phyloP scores from a whole-genome alignment of 2,113 vertebrate species.

The Brachypodius melanocephalos region DNA sequence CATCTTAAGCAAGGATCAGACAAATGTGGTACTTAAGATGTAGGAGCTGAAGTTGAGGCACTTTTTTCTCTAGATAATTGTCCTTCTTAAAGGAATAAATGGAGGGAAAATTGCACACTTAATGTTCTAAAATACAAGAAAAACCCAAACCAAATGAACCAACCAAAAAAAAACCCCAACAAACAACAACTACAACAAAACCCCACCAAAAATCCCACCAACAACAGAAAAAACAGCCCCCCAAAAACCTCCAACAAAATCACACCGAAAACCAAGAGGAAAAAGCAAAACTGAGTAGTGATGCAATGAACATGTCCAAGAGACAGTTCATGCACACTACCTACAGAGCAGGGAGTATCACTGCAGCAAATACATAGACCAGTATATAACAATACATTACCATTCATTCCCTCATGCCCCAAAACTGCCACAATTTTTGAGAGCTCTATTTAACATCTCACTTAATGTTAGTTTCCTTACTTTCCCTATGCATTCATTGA shows the following conservation, averaged over 20 bases:
- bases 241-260: not conserved
- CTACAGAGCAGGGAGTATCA: not conserved
- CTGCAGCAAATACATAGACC: not conserved
- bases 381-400: not conserved
- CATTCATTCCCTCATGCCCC: not conserved
- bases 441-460: not conserved
- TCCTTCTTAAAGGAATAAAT: not conserved
- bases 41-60: not conserved
- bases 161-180: not conserved
- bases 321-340: not conserved
- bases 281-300: not conserved
- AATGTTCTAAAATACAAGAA: not conserved
- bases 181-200: not conserved
- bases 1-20: not conserved
- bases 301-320: not conserved
- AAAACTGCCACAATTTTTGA: not conserved
- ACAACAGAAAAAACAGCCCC: not conserved
- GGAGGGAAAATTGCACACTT: fast-evolving
- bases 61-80: not conserved
- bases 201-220: not conserved
- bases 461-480: not conserved
- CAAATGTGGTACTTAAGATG: not conserved
- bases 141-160: not conserved
- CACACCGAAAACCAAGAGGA: not conserved
- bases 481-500: not conserved